Conservation (phyloP, 1,140 invertebrate genomes). For the Drosophila pseudoobscura region DNA sequence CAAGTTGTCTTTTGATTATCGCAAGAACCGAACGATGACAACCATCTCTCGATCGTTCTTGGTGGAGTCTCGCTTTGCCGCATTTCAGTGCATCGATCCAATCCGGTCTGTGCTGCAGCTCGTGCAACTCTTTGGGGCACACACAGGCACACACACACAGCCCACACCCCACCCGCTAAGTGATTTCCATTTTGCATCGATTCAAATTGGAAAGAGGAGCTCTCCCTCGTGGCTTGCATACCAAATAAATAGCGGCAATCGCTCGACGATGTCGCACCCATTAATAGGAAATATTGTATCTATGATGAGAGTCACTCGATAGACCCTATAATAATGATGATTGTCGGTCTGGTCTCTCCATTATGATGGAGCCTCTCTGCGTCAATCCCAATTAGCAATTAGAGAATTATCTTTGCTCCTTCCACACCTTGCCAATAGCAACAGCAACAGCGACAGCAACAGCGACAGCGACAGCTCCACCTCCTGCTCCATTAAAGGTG, state of each 20-base stretch:
- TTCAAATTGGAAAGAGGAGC: constrained; percentile 8
- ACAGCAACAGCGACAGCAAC: too few species aligned
- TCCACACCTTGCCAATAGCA: neutral
- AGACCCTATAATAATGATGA: constrained; percentile 24
- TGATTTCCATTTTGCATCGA: constrained; percentile 45
- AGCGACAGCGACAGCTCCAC: neutral
- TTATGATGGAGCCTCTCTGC: constrained; percentile 18
- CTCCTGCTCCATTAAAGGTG: constrained; percentile 32
- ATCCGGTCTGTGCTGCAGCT: neutral
- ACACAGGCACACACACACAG: too few species aligned
- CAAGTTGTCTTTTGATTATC: constrained; percentile 43
- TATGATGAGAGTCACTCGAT: constrained; percentile 27
- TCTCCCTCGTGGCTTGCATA: constrained; percentile 55
- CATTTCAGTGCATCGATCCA: constrained; percentile 1
- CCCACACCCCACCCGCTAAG: constrained; percentile 49
- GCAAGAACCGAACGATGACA: constrained; percentile 8
- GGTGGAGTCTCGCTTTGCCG: constrained; percentile 3
- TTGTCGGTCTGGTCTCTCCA: constrained; percentile 11
- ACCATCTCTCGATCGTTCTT: neutral
- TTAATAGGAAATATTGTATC: constrained; percentile 31
- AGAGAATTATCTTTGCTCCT: constrained; percentile 59
- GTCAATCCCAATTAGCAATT: constrained; percentile 70
- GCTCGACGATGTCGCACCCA: constrained; percentile 42
- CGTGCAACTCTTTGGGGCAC: neutral
- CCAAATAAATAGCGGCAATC: neutral